Base-by-base conservation (phyloP, 2,113 vertebrate species). In the Coreoperca whiteheadi region DNA sequence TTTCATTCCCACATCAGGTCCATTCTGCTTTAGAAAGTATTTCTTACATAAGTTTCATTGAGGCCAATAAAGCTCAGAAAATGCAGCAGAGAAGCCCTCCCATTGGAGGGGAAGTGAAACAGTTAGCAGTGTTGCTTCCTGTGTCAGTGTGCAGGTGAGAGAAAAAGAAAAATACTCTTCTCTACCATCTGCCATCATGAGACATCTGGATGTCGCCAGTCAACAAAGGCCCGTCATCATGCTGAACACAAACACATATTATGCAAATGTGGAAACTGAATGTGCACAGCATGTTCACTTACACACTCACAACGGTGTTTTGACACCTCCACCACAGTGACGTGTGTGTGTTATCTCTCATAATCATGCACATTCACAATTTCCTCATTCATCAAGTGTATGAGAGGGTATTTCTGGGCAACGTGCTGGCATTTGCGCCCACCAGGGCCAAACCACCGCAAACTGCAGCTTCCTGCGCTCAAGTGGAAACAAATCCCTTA, bases 61-160 rank as follows among this genome's bases (percentile, higher is more conserved):
- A 85, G 39, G 46, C 53, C 48, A 4, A 56, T 11, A 15, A 51
- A 3, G 51, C 73, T 65, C 37, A 67, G n/a, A 82, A 74, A 77
- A 77, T 37, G 43, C 59, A 23, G 54, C 73, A 65, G 59, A 74
- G 77, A 63, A 63, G 74, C 43, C 56, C 77, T 71, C 32, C 57
- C 6, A 28, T 61, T 2, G 4, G 85, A 87, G 74, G 84, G 90
- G 93, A 94, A 93, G 93, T 94, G 90, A 92, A 89, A 94, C 69
- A 87, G 85, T 73, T 66, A 88, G 82, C 77, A 8, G 73, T 18
- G 46, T 59, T 34, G 78, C 82, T 93, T 94, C 93, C 93, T 91
- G 91, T 92, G 81, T 83, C 72, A 79, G 67, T 11, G 23, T 64
- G 88, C 91, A 93, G 92, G 93, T 93, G 89, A 92, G 61, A 79